A percentile compares a stretch with the other conserved stretches of the same genome.
phyloP scores from a whole-genome alignment of 2,113 vertebrate species.

The Sarotherodon lohbergeri region DNA sequence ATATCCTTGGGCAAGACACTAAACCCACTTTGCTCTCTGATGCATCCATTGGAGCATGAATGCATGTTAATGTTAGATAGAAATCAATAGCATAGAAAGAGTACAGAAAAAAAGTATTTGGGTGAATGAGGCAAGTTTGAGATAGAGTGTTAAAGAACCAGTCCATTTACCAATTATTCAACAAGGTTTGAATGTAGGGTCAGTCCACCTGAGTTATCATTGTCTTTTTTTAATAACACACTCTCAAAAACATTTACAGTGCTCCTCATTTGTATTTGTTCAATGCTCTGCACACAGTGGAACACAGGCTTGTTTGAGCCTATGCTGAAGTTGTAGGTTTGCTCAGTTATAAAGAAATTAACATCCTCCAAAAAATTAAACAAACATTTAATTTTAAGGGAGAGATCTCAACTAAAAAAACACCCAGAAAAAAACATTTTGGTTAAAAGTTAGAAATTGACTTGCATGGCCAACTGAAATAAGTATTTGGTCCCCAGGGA shows the following conservation, averaged over 20 bases:
- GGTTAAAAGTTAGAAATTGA: neutral
- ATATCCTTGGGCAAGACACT: neutral
- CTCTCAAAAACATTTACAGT: neutral
- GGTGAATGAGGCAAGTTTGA: neutral
- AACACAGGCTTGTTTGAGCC: neutral
- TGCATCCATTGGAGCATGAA: neutral
- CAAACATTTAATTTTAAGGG: neutral
- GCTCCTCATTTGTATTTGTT: neutral
- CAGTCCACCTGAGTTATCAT: neutral
- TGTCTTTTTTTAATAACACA: neutral
- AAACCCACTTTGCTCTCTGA: neutral
- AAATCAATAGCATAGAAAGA: neutral
- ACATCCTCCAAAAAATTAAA: neutral
- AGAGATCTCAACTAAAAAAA: fast-evolving
- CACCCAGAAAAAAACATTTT: fast-evolving
- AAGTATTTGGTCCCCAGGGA: neutral
- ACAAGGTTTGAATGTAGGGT: neutral
- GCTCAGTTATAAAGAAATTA: neutral
- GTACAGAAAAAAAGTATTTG: fast-evolving
- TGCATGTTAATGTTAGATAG: neutral
- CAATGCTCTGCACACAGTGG: neutral
- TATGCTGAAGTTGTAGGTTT: neutral
- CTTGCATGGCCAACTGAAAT: neutral
- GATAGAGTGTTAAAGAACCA: neutral
- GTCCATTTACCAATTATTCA: neutral